Evolutionary conservation across 2,888 invertebrate genomes (phyloP).

Genomic region (Eupithecia subumbrata): DNA sequence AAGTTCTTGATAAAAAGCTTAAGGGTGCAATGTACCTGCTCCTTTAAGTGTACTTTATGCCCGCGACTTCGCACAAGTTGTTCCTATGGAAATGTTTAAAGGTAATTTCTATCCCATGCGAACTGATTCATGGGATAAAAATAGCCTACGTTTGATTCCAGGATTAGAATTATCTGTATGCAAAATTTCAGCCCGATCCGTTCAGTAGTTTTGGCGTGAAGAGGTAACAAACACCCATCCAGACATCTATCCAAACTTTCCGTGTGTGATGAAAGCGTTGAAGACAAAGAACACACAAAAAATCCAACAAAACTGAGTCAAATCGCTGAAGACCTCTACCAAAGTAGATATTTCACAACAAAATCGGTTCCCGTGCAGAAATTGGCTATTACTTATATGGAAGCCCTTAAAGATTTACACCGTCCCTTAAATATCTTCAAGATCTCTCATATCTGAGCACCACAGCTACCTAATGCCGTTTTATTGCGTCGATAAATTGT

Average conservation of each 20-base stretch:
- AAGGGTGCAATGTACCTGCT: background rate
- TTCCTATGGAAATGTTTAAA: too few relatives aligned
- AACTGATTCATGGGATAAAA: too few relatives aligned
- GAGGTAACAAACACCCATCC: too few relatives aligned
- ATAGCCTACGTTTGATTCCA: too few relatives aligned
- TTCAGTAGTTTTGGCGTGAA: too few relatives aligned
- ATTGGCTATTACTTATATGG: constrained; percentile 25
- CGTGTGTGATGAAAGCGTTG: background rate
- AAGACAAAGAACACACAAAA: background rate
- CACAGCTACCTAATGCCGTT: constrained; percentile 68
- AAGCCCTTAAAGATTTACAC: constrained; percentile 37
- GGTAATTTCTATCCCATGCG: too few relatives aligned
- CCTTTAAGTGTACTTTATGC: background rate
- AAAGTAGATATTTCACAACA: background rate
- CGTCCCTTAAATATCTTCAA: constrained; percentile 40
- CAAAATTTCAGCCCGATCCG: too few relatives aligned
- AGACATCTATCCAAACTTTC: too few relatives aligned
- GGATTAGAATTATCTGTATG: too few relatives aligned
- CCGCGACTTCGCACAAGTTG: too few relatives aligned
- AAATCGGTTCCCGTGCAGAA: constrained; percentile 8
- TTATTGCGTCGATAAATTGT: constrained; percentile 80
- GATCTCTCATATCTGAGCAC: constrained; percentile 41
- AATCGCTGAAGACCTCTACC: background rate
- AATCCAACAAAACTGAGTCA: background rate
- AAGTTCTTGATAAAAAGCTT: background rate